phyloP scores from a whole-genome alignment of 1,140 invertebrate genomes.

The Neodiprion lecontei region DNA sequence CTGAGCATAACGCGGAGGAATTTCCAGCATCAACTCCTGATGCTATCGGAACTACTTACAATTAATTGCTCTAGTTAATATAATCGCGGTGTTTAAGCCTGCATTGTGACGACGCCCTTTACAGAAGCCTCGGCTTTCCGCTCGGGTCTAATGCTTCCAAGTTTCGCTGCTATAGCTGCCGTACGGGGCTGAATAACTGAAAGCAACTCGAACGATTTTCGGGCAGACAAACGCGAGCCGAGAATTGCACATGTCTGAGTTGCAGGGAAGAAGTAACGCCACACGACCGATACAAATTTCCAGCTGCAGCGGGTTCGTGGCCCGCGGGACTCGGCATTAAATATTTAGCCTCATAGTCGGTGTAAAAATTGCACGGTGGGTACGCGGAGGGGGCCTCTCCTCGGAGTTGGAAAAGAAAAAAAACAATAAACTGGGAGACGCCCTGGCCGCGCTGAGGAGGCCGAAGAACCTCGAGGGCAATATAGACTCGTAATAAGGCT shows the following conservation, averaged over 20 bases:
- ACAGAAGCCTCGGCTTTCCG: too few relatives aligned
- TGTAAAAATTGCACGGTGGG: slow-evolving; percentile 34
- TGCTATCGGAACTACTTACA: slow-evolving; percentile 42
- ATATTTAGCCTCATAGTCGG: slow-evolving; percentile 41
- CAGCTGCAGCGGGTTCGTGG: not conserved
- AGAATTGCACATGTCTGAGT: too few relatives aligned
- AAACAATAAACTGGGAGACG: not conserved
- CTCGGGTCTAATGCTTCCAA: too few relatives aligned
- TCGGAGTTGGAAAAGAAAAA: slow-evolving; percentile 14
- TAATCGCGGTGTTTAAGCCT: slow-evolving; percentile 33
- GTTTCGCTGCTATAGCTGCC: slow-evolving; percentile 28
- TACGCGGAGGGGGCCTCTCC: too few relatives aligned
- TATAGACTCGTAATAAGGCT: slow-evolving; percentile 30
- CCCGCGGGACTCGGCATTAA: slow-evolving; percentile 30
- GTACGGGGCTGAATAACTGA: slow-evolving; percentile 33
- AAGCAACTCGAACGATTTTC: too few relatives aligned
- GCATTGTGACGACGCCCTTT: slow-evolving; percentile 8
- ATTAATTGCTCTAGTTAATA: slow-evolving; percentile 52
- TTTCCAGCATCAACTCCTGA: slow-evolving; percentile 44
- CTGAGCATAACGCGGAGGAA: slow-evolving; percentile 37
- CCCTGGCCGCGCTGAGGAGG: not conserved
- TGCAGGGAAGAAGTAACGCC: not conserved
- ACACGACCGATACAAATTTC: not conserved
- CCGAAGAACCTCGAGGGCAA: slow-evolving; percentile 19
- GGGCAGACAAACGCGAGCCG: too few relatives aligned